phyloP scores from a whole-genome alignment of 2,888 invertebrate species.

The Diarsia dahlii region DNA sequence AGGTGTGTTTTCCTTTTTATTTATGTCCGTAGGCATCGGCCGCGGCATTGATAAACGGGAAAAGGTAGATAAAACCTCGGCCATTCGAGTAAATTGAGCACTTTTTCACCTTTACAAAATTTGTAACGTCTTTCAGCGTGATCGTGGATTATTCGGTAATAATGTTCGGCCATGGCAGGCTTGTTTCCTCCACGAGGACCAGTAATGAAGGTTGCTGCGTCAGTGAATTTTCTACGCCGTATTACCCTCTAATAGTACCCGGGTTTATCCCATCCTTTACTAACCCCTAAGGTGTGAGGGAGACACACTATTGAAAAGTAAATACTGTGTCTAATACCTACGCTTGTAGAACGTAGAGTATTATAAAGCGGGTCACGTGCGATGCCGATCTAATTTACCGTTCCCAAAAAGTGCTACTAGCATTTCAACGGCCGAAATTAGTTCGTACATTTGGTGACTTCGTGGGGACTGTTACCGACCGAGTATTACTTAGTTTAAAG shows the following conservation, averaged over 20 bases:
- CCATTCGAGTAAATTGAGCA: constrained; percentile 71
- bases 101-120: constrained; percentile 76
- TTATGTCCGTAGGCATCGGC: constrained; percentile 50
- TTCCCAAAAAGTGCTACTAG: constrained; percentile 82
- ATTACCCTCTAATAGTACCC: constrained; percentile 68
- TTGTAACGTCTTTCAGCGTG: constrained; percentile 73
- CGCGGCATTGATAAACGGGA: constrained; percentile 56
- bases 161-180: constrained; percentile 71
- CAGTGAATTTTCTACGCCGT: constrained; percentile 72
- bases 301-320: constrained; percentile 69
- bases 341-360: constrained; percentile 72
- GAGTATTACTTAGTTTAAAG: constrained; percentile 38
- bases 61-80: constrained; percentile 69
- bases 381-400: constrained; percentile 83
- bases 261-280: constrained; percentile 56
- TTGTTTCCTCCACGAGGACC: constrained; percentile 74
- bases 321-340: constrained; percentile 74
- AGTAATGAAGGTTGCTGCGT: constrained; percentile 77
- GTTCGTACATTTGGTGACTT: constrained; percentile 73
- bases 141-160: constrained; percentile 75
- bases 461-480: constrained; percentile 27
- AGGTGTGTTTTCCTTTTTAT: constrained; percentile 30
- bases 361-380: constrained; percentile 84
- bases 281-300: constrained; percentile 54
- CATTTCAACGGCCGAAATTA: constrained; percentile 81